These are phyloP conservation scores for Mormyrops boulengeri DNA, from an alignment of 2,797 vertebrate species.

Conservation along the genomic window DNA sequence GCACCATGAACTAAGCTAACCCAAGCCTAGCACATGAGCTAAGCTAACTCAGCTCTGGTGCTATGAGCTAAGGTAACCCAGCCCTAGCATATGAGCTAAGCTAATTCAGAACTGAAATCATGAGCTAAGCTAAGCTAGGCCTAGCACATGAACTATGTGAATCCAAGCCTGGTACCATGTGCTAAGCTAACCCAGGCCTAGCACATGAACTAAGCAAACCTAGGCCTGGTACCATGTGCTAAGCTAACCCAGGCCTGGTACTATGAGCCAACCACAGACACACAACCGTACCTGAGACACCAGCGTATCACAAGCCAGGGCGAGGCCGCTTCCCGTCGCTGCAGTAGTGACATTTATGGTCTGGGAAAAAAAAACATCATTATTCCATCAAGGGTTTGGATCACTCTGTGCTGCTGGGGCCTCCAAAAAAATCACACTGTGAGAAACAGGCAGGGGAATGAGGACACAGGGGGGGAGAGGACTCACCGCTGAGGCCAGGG, in stretches of 20 bases:
- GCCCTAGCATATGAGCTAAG: neutral
- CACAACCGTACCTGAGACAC: constrained; percentile 72
- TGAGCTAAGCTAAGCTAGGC: too few relatives aligned
- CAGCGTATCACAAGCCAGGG: constrained; percentile 78
- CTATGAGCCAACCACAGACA: neutral
- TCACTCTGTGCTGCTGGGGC: neutral
- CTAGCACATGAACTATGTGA: too few relatives aligned
- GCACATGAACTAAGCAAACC: neutral
- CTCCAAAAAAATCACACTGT: neutral
- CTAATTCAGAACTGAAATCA: too few relatives aligned
- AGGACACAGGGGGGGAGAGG: neutral
- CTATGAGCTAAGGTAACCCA: too few relatives aligned
- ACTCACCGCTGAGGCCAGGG: constrained; percentile 61
- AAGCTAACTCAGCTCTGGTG: too few relatives aligned
- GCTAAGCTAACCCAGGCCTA: too few relatives aligned
- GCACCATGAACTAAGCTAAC: neutral
- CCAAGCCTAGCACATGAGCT: too few relatives aligned
- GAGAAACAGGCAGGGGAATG: neutral
- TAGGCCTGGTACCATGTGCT: neutral
- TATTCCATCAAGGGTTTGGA: neutral
- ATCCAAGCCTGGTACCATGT: neutral
- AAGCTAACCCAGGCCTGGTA: neutral
- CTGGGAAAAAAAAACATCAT: constrained; percentile 46
- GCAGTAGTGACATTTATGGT: constrained; percentile 66
- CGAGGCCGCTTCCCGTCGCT: constrained; percentile 68